A percentile compares a stretch with the other conserved stretches of the same genome.
Conservation (phyloP, 2,113 vertebrate genomes). For the Muntiacus muntjak region DNA sequence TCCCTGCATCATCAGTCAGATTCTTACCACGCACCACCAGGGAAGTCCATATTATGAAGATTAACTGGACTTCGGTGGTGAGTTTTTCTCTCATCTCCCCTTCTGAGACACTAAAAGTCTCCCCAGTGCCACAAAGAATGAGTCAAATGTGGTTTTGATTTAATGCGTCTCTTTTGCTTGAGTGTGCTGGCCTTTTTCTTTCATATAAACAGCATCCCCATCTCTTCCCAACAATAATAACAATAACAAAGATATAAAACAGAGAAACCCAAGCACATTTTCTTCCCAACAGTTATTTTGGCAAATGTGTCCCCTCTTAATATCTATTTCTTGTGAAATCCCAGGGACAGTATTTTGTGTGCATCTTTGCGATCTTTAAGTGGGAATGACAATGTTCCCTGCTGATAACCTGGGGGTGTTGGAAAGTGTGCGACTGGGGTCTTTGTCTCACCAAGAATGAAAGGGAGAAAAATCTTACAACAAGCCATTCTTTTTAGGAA, state of each 20-base stretch:
- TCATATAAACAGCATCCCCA: background rate
- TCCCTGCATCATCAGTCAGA: background rate
- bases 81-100: background rate
- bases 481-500: background rate
- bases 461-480: background rate
- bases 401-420: background rate
- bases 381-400: background rate
- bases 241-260: background rate
- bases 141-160: background rate
- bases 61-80: background rate
- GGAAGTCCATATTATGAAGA: background rate
- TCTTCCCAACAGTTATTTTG: background rate
- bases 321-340: background rate
- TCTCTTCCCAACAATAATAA: background rate
- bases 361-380: background rate
- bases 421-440: too few relatives aligned
- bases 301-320: background rate
- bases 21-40: background rate
- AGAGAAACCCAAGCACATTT: background rate
- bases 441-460: background rate
- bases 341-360: background rate
- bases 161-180: background rate
- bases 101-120: background rate
- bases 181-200: background rate
- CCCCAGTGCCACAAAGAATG: background rate